A percentile compares a stretch with the other conserved stretches of the same genome.
Conservation (phyloP, 35 echinoderm and acorn worm species). For the Nesometra sesokonis region DNA sequence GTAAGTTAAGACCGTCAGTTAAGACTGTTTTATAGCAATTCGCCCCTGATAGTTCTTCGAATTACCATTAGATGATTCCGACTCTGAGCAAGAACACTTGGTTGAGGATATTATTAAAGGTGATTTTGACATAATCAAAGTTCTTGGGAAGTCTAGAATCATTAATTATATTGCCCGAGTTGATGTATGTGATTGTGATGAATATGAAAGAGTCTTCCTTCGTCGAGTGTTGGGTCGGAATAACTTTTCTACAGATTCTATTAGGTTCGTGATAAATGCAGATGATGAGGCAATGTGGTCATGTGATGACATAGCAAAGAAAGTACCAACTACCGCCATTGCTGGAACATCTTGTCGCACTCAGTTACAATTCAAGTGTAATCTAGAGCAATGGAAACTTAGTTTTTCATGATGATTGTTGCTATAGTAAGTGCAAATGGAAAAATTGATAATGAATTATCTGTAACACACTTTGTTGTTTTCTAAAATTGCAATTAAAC, state of each 20-base stretch:
- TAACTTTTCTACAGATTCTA: neutral
- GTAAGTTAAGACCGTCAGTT: too few relatives aligned
- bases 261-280: constrained; percentile 33
- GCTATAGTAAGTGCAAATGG: too few relatives aligned
- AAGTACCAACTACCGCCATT: constrained; percentile 15
- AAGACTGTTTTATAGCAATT: too few relatives aligned
- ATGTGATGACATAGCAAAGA: constrained; percentile 21
- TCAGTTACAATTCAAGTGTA: constrained; percentile 20
- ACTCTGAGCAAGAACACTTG: constrained; percentile 4
- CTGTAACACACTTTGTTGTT: too few relatives aligned
- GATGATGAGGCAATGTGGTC: constrained; percentile 26
- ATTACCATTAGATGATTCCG: constrained; percentile 6
- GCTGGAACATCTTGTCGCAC: constrained; percentile 14
- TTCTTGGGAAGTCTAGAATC: constrained; percentile 10
- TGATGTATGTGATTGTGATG: constrained; percentile 25
- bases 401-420: neutral
- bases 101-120: constrained; percentile 20
- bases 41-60: constrained; percentile 5
- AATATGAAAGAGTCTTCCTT: constrained; percentile 34
- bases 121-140: constrained; percentile 18
- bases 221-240: constrained; percentile 6
- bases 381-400: constrained; percentile 12
- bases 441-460: too few relatives aligned
- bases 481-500: too few relatives aligned
- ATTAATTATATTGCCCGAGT: constrained; percentile 38